Evolutionary conservation across 2,113 vertebrate species (phyloP), one percentile per base, ranked within the genome.

Genomic region (pig (Sus scrofa)): DNA sequence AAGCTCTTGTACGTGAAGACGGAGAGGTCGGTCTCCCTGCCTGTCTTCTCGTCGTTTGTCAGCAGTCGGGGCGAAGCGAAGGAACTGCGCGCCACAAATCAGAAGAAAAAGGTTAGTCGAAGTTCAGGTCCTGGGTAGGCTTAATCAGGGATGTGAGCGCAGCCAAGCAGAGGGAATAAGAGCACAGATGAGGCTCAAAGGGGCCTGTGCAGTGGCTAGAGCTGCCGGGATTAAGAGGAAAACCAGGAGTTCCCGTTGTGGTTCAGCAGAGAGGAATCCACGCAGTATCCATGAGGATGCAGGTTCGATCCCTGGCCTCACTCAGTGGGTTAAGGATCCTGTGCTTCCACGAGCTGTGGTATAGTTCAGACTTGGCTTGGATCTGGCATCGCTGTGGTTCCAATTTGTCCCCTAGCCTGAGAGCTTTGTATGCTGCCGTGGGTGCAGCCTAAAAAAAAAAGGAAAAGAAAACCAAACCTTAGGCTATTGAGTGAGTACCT

Each of bases 1-100:
- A 99, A 99, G 96, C 74, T 99, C 52, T 96, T 99, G 93, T 99
- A 99, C 2, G 32, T 99, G 83, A 99, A 99, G 97, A 99, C 98
- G 37, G 97, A 98, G 37, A 97, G 87, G 0, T 99, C 99, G 0
- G 98, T 98, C 60, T 98, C 99, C 0, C 97, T 99, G 68, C 99
- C 99, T 68, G 92, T 99, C 98, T 99, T 99, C 97, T 99, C 97
- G 26, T 99, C 99, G 0, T 94, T 98, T 77, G 78, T 99, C 84
- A 97, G 96, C 82, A 93, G 97, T 91, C 89, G 98, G 71, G 65
- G 44, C 0, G 54, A 97, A 54, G 70, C 58, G 32, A 68, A 67
- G 52, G 65, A 30, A 39, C 0, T 60, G 0, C 7, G 1, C 52
- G 24, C 56, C 16, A 68, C 24, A 7, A n/a, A 27, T 5, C 39